Conservation (phyloP, 2,113 vertebrate genomes). For the Phasianus colchicus region DNA sequence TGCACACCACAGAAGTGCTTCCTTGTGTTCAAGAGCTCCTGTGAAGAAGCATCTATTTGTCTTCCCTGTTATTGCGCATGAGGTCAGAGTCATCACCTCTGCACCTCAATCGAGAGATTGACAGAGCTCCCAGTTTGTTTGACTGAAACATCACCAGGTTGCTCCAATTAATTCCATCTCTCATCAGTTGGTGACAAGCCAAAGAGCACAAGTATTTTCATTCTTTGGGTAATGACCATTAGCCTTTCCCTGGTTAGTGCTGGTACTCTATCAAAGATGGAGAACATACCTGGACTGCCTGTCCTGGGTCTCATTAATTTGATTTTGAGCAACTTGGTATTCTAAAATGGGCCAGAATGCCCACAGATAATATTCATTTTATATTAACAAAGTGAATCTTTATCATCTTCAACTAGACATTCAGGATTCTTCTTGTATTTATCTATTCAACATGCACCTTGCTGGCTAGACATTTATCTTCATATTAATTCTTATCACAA, state of each 20-base stretch:
- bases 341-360: background rate
- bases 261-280: background rate
- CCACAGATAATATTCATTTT: background rate
- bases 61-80: background rate
- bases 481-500: background rate
- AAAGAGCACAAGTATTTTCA: background rate
- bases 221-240: background rate
- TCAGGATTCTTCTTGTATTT: background rate
- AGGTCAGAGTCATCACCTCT: background rate
- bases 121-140: background rate
- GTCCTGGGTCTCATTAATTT: background rate
- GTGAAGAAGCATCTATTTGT: background rate
- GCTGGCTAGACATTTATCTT: background rate
- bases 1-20: too few relatives aligned
- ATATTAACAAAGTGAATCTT: background rate
- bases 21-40: too few relatives aligned
- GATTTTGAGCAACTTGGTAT: background rate
- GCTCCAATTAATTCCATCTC: background rate
- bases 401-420: background rate
- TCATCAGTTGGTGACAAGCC: background rate
- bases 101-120: background rate
- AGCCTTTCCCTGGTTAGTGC: background rate
- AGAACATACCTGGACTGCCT: rapidly evolving
- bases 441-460: background rate
- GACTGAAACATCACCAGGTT: background rate